Base-by-base conservation (phyloP, 2,888 invertebrate genomes). In the Heterodera filipjevi region DNA sequence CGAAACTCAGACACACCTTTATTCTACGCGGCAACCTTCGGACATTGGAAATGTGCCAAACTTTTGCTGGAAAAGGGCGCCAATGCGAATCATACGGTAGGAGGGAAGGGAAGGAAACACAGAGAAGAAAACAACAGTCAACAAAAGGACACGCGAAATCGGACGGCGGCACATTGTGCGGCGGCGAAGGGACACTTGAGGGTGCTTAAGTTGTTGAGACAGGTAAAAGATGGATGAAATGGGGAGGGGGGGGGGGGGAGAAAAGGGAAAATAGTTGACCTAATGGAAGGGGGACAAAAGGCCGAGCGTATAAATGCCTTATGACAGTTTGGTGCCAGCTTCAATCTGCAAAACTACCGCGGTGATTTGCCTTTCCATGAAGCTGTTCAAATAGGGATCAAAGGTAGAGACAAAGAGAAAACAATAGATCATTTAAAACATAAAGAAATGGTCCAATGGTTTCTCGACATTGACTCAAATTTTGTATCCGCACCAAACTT, bases 361-460 rank as follows among this genome's bases (percentile, higher is more conserved):
- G 98, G 98, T 0, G 98, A 98, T 90, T 92, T 95, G 78, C 95
- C 98, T 0, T 91, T 98, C 35, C 98, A 99, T 89, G 98, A 99
- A 90, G 97, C 98, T 0, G 94, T 96, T 0, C 93, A 94, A 66
- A 95, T 95, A 0, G 96, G 96, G 0, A 92, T 95, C 81, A 93
- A 94, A 82, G 91, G 91, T 91, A 84, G 2, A 19, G 16, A 46
- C 19, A 14, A 12, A 35, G n/a, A n/a, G 46, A 44, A 27, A 16
- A 68, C 32, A 8, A 27, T 22, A 32, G 5, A 16, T 8, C 19
- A 33, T 33, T 5, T 49, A 14, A 49, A 49, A 49, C 10, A 19
- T 53, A 19, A 79, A 89, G 95, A 95, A 87, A 90, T 96, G 80
- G 93, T 96, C 0, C 93, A 93, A 86, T 96, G 96, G 95, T 91